A percentile compares a stretch with the other conserved stretches of the same genome.
These are phyloP conservation scores for Ibidorhyncha struthersii DNA, from an alignment of 2,113 vertebrate genomes.

Conservation along the genomic window DNA sequence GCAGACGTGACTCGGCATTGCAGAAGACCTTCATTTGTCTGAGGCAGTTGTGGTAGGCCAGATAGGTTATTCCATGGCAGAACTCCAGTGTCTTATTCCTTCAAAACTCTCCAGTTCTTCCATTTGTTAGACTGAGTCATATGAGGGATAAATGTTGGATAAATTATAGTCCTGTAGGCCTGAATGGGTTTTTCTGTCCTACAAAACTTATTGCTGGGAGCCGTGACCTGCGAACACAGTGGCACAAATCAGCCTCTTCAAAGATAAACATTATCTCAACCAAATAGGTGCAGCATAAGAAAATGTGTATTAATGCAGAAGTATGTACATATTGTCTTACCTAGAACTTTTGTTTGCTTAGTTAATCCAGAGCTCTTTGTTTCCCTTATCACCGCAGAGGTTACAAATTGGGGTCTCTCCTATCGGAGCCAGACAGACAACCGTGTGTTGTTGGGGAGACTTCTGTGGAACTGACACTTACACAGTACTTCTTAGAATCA, in stretches of 20 bases:
- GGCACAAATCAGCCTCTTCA: background rate
- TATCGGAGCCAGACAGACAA: background rate
- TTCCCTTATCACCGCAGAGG: background rate
- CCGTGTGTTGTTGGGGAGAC: background rate
- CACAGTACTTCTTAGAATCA: background rate
- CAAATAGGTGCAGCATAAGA: background rate
- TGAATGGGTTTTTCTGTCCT: background rate
- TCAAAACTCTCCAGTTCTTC: background rate
- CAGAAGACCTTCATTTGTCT: background rate
- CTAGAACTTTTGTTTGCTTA: background rate
- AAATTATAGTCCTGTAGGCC: background rate
- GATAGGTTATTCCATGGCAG: background rate
- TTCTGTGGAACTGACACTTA: background rate
- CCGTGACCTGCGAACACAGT: background rate
- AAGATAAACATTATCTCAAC: background rate
- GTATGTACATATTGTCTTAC: background rate
- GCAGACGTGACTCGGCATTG: background rate
- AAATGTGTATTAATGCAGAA: background rate
- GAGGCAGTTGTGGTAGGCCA: too few relatives aligned
- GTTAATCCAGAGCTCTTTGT: background rate
- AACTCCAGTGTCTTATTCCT: background rate
- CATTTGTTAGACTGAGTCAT: background rate
- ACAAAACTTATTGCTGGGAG: background rate
- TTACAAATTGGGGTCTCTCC: background rate
- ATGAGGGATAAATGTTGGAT: background rate